Evolutionary conservation across 2,888 invertebrate genomes (phyloP).

Genomic region (Eristalis intricaria): DNA sequence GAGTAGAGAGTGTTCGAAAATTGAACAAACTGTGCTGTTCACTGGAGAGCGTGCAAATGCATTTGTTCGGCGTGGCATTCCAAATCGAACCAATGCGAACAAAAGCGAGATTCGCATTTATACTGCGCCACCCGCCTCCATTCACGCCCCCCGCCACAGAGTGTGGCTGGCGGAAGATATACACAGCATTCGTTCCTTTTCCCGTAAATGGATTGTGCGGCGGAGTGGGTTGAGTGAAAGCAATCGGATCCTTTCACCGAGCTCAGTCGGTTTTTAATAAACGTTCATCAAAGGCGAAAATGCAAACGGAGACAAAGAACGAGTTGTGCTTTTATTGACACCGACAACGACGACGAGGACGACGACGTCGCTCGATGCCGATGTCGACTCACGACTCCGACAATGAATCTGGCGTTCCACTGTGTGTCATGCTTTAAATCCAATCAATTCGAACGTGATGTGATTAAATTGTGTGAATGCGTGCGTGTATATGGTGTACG

Average conservation of each 20-base stretch:
- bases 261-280: conserved; percentile 63
- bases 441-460: conserved; percentile 79
- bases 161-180: conserved; percentile 8
- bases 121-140: background rate
- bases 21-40: conserved; percentile 48
- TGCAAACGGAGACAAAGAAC: conserved; percentile 53
- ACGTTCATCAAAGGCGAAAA: conserved; percentile 65
- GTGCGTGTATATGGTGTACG: conserved; percentile 12
- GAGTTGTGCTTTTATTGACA: conserved; percentile 59
- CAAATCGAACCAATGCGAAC: conserved; percentile 41
- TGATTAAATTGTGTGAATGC: conserved; percentile 76
- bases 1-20: conserved; percentile 15
- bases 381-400: conserved; percentile 22
- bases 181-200: conserved; percentile 26
- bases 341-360: conserved; percentile 14
- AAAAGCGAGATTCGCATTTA: conserved; percentile 15
- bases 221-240: conserved; percentile 45
- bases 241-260: conserved; percentile 55
- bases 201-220: conserved; percentile 49
- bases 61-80: conserved; percentile 46
- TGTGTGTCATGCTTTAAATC: conserved; percentile 73
- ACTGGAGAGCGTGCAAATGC: conserved; percentile 31
- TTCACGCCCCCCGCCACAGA: background rate
- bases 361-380: background rate
- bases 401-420: conserved; percentile 59